Evolutionary conservation across 2,888 invertebrate species (phyloP).

Genomic region (Gastracanthus pulcherrimus): DNA sequence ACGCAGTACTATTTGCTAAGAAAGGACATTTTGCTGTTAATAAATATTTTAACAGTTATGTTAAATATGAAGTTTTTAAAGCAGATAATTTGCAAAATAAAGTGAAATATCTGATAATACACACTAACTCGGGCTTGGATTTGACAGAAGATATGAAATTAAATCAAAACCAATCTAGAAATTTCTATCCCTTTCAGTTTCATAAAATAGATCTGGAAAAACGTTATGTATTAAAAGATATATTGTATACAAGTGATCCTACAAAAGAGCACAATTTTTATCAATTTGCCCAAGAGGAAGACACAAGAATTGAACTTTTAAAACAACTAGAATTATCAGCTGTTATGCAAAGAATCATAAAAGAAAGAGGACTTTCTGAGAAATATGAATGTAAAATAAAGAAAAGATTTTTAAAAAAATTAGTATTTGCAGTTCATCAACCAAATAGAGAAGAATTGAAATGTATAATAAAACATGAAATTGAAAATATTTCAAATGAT

Average conservation of each 20-base stretch:
- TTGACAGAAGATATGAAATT: constrained; percentile 61
- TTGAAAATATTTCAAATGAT: constrained; percentile 60
- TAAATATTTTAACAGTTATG: constrained; percentile 64
- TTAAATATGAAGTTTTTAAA: constrained; percentile 58
- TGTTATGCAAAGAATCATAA: constrained; percentile 61
- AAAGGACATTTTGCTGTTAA: constrained; percentile 61
- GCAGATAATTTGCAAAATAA: constrained; percentile 55
- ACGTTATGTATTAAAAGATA: constrained; percentile 27
- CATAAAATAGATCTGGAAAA: constrained; percentile 7
- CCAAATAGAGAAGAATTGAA: constrained; percentile 63
- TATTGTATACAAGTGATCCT: constrained; percentile 10
- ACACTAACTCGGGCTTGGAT: constrained; percentile 63
- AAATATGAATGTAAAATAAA: constrained; percentile 58
- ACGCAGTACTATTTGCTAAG: constrained; percentile 62
- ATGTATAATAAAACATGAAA: constrained; percentile 63
- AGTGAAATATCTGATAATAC: constrained; percentile 64
- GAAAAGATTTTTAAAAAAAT: constrained; percentile 63
- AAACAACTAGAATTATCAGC: constrained; percentile 62
- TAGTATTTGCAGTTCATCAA: constrained; percentile 58
- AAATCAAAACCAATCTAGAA: constrained; percentile 51
- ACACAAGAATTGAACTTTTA: constrained; percentile 63
- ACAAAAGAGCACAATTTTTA: constrained; percentile 55
- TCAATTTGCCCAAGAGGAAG: constrained; percentile 61
- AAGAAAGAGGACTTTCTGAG: constrained; percentile 60
- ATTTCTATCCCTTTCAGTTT: constrained; percentile 45